phyloP scores from a whole-genome alignment of 2,797 vertebrate species.

The Hypotaenidia okinawae region DNA sequence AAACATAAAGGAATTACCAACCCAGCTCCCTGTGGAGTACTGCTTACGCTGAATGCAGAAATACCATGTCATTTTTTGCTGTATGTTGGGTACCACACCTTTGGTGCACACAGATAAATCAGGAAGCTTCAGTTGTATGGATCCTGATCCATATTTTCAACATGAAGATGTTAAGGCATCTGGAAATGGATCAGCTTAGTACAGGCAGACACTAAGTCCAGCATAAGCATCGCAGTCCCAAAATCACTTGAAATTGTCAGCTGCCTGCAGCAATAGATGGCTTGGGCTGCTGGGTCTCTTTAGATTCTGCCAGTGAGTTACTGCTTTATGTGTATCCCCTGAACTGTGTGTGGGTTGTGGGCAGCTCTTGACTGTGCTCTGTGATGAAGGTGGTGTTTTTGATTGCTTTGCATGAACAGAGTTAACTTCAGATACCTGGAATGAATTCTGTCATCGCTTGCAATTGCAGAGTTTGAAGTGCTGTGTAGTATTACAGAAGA shows the following conservation, averaged over 20 bases:
- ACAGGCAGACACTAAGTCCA: neutral
- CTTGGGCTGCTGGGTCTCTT: neutral
- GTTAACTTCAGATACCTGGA: neutral
- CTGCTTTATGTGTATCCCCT: neutral
- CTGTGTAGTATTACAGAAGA: neutral
- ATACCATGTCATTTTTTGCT: neutral
- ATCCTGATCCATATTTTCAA: neutral
- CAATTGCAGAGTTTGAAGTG: neutral
- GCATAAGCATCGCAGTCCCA: neutral
- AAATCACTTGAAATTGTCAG: neutral
- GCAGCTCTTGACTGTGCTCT: neutral
- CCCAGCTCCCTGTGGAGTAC: neutral
- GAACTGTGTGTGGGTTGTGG: neutral
- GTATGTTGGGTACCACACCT: neutral
- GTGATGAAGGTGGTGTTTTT: neutral
- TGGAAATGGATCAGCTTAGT: neutral
- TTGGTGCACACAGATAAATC: neutral
- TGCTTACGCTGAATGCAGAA: neutral
- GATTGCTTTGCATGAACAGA: neutral
- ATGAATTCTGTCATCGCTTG: neutral
- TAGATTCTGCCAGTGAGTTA: neutral
- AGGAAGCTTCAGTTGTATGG: neutral
- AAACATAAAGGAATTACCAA: neutral
- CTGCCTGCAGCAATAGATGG: neutral
- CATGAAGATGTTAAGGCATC: neutral